A percentile compares a stretch with the other conserved stretches of the same genome.
phyloP scores from a whole-genome alignment of 2,797 vertebrate genomes.

The Eulemur coronatus region DNA sequence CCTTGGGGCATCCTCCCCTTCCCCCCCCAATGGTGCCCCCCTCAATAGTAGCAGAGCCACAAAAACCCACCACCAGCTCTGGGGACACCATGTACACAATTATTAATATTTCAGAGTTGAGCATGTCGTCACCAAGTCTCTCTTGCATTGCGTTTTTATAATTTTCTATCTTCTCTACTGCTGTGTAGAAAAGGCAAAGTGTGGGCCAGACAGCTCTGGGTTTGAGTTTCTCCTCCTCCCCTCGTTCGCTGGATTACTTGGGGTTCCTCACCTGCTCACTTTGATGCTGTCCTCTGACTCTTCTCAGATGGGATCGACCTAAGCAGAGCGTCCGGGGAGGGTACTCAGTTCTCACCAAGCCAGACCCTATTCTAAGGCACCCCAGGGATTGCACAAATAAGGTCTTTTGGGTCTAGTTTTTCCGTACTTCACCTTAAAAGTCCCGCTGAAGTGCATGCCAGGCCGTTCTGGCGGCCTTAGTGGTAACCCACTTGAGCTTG shows the following conservation, averaged over 20 bases:
- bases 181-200: background rate
- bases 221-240: background rate
- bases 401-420: background rate
- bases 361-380: background rate
- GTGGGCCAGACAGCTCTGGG: too few species aligned
- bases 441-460: background rate
- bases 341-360: background rate
- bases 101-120: too few species aligned
- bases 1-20: rapidly evolving
- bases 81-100: too few species aligned
- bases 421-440: background rate
- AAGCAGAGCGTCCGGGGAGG: too few species aligned
- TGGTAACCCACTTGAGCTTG: background rate
- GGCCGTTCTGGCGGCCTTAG: too few species aligned
- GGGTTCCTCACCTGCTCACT: too few species aligned
- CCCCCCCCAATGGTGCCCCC: background rate
- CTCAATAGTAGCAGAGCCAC: background rate
- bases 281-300: background rate
- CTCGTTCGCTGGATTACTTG: background rate
- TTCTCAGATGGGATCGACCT: background rate
- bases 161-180: background rate
- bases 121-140: background rate
- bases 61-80: background rate
- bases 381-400: background rate
- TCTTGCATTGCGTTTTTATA: background rate